Conservation (phyloP, 1,140 invertebrate genomes). For the Drosophila pseudoananassae region DNA sequence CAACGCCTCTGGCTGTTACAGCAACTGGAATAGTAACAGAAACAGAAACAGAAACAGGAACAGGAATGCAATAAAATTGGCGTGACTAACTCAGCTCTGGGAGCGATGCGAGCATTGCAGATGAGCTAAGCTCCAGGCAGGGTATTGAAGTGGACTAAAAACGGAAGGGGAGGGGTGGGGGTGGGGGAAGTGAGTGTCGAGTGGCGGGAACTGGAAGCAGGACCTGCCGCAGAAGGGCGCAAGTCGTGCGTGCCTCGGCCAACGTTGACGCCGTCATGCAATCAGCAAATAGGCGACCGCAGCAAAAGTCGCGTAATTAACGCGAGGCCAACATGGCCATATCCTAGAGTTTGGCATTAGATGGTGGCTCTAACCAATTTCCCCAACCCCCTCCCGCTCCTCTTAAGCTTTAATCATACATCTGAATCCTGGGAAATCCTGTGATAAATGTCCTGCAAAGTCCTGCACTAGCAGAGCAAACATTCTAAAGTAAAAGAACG, state of each 20-base stretch:
- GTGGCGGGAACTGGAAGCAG: neutral
- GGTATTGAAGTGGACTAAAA: conserved; percentile 6
- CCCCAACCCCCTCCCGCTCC: neutral
- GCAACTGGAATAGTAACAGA: neutral
- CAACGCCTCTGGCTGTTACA: neutral
- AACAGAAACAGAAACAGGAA: conserved; percentile 26
- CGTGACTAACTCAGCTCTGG: conserved; percentile 66
- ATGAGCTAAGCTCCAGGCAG: conserved; percentile 38
- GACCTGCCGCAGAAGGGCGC: conserved; percentile 24
- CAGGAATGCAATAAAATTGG: conserved; percentile 80
- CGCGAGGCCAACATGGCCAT: conserved; percentile 48
- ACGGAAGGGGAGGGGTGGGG: neutral
- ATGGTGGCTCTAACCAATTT: neutral
- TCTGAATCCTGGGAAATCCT: conserved; percentile 9
- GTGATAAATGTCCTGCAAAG: conserved; percentile 51
- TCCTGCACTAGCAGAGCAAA: conserved; percentile 11
- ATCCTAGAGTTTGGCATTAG: neutral
- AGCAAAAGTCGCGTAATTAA: conserved; percentile 80
- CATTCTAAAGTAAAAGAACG: conserved; percentile 41
- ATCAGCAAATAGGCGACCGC: conserved; percentile 79
- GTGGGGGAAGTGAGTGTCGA: neutral
- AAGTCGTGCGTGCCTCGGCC: conserved; percentile 71
- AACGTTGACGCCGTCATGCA: conserved; percentile 62
- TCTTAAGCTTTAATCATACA: conserved; percentile 8
- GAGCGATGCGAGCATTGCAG: conserved; percentile 33